A percentile compares a stretch with the other conserved stretches of the same genome.
Conservation (phyloP, 2,888 invertebrate genomes). For the Apodemia mormo region DNA sequence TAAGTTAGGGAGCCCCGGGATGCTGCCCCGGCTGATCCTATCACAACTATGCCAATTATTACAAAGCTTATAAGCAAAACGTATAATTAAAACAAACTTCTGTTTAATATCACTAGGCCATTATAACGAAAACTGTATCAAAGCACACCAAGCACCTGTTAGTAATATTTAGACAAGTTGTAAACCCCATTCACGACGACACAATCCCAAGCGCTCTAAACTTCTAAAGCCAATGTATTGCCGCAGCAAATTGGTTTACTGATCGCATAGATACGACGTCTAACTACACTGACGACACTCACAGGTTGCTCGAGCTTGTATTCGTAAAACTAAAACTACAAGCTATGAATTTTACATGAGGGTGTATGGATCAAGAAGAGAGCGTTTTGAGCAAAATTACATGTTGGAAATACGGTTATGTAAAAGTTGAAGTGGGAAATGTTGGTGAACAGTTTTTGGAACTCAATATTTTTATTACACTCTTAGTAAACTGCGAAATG, state of each 20-base stretch:
- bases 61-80: no score
- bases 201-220: slow-evolving; percentile 13
- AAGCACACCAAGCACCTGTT: slow-evolving; percentile 21
- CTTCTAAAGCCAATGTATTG: slow-evolving; percentile 23
- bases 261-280: slow-evolving; percentile 39
- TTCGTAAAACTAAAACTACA: slow-evolving; percentile 66
- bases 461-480: no score
- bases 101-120: neutral
- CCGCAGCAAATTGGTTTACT: slow-evolving; percentile 44
- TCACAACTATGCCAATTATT: no score
- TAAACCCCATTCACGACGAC: slow-evolving; percentile 22
- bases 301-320: slow-evolving; percentile 55
- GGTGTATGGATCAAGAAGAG: slow-evolving; percentile 29
- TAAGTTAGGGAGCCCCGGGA: no score
- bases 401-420: no score
- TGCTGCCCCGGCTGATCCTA: no score
- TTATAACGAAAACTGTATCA: neutral
- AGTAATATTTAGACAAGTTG: slow-evolving; percentile 25
- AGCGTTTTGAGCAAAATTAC: no score
- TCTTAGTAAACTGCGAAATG: no score
- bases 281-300: slow-evolving; percentile 26
- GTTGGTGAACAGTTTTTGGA: no score
- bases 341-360: slow-evolving; percentile 59
- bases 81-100: no score
- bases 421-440: no score